Base-by-base conservation (phyloP, 2,113 vertebrate genomes). In the Montifringilla adamsi region DNA sequence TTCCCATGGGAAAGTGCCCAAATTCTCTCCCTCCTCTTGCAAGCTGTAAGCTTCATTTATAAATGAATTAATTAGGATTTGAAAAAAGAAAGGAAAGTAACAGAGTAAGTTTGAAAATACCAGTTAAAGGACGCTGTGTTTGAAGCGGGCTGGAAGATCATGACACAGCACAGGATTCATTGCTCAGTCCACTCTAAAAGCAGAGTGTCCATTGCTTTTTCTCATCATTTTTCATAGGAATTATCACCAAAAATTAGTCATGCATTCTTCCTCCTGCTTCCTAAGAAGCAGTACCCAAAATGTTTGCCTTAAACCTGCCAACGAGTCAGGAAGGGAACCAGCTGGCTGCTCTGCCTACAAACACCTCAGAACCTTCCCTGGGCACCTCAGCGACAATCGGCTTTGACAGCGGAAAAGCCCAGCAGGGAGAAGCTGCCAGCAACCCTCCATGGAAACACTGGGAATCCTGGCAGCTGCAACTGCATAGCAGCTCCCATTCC, bases 1-100 rank as follows among this genome's bases (percentile, higher is more conserved):
- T 95, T 94, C 90, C 67, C 90, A 91, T 82, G 93, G 93, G 90
- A 95, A 96, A 94, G 74, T 31, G 20, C 41, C n/a, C 82, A 91
- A 91, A 82, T 64, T 89, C 84, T 60, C 37, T 81, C 62, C 47
- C 35, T 89, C 15, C 21, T 63, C 16, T 59, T 67, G 35, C 18
- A 91, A 84, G 53, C 81, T 67, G 67, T 77, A 91, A 94, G 81
- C 69, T 90, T 75, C 70, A 66, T 84, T 95, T 89, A 84, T 67
- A 95, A 93, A 93, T 56, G 64, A 94, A 64, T 75, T 84, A 74
- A 94, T 87, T 59, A 82, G 44, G 77, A 89, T 79, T 0, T 68
- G 47, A 52, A 77, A 41, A 72, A 84, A 56, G 37, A 7, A 10
- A 52, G n/a, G 53, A 83, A 68, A 89, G 44, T 20, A 67, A 66